Percentiles rank a stretch among this genome's conserved stretches.
Conservation (phyloP, 2,797 vertebrate genomes). For the Enteromius afrohamiltoni region DNA sequence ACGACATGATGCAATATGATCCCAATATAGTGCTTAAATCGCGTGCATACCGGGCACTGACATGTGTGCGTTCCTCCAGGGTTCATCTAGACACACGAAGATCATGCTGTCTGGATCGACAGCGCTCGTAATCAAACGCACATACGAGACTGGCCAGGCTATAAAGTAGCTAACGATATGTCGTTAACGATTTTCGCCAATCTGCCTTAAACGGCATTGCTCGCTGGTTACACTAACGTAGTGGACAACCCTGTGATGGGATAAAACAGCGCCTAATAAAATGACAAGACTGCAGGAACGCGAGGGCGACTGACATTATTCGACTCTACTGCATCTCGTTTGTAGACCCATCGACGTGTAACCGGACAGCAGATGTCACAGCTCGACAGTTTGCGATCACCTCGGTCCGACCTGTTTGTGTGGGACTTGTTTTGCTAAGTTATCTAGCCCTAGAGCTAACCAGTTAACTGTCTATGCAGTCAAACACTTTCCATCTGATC, state of each 20-base stretch:
- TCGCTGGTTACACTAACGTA: conserved; percentile 27
- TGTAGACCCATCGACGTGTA: not conserved
- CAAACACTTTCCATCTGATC: conserved; percentile 2
- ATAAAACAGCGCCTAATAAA: not conserved
- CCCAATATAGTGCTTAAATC: not conserved
- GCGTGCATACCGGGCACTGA: not conserved
- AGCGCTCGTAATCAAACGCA: not conserved
- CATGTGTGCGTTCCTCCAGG: conserved; percentile 28
- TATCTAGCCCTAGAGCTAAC: conserved; percentile 50
- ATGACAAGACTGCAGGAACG: not conserved
- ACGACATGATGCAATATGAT: not conserved
- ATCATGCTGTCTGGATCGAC: not conserved
- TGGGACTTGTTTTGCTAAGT: conserved; percentile 62
- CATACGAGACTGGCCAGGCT: not conserved
- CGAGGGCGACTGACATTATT: not conserved
- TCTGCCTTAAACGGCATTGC: conserved; percentile 4
- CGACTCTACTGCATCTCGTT: not conserved
- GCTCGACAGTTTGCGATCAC: not conserved
- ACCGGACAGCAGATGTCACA: not conserved
- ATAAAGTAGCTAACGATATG: too few species aligned
- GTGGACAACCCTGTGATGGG: conserved; percentile 2
- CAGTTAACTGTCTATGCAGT: conserved; percentile 43
- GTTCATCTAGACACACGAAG: not conserved
- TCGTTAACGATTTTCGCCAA: not conserved
- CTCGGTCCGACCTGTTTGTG: not conserved